Base-by-base conservation (phyloP, 2,888 invertebrate genomes). In the Ametastegia equiseti region DNA sequence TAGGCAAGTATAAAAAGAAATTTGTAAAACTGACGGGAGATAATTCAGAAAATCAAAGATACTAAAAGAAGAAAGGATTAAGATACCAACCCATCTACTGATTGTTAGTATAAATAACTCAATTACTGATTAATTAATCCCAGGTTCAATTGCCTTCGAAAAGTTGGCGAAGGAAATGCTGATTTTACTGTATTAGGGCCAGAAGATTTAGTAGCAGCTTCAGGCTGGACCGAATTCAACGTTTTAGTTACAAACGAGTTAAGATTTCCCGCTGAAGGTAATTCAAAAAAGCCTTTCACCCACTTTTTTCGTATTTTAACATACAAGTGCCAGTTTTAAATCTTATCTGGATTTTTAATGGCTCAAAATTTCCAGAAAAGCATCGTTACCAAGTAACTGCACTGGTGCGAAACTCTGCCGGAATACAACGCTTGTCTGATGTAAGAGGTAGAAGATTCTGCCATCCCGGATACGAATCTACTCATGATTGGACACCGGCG, bases 171-270 rank as follows among this genome's bases (percentile, higher is more conserved):
- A 86, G 96, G 96, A 0, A 94, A 95, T 0, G 98, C 96, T 0
- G 98, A 98, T 91, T 96, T 98, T 88, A 95, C 97, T 0, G 95
- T 97, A 13, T 94, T 97, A 87, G 95, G 96, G 79, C 95, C 98
- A 0, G 97, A 98, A 89, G 97, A 98, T 91, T 94, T 98, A 86
- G 93, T 97, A 57, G 92, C 93, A 5, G 95, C 96, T 0, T 95
- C 95, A 0, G 93, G 94, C 80, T 96, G 95, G 94, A 94, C 94
- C 0, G 92, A 94, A 81, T 92, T 94, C 0, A 94, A 95, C 83
- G 93, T 96, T 50, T 92, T 96, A 75, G 94, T 96, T 81, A 95
- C 96, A 3, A 95, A 95, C 85, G 96, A 96, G 88, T 88, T 96
- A 54, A 92, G 94, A 81, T 92, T 93, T 77, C 87, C 87, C 39